A percentile compares a stretch with the other conserved stretches of the same genome.
Evolutionary conservation across 2,888 invertebrate genomes (phyloP).

Genomic region (Caenorhabditis sinica): DNA sequence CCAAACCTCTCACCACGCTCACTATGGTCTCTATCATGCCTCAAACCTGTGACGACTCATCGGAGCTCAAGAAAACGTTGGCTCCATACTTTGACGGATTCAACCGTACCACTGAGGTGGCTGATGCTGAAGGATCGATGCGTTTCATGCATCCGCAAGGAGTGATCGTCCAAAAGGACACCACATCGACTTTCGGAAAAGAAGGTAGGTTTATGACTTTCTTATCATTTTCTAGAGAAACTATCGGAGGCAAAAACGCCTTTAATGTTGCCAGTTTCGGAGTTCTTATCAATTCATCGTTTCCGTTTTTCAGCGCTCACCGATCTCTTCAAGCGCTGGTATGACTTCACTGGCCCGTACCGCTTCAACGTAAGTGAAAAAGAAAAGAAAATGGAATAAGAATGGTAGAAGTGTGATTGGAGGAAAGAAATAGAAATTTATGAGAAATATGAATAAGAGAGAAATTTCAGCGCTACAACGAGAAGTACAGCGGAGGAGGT

Average conservation of each 20-base stretch:
- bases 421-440: not conserved
- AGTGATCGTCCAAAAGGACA: slow-evolving; percentile 62
- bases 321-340: slow-evolving; percentile 61
- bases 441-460: not conserved
- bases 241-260: slow-evolving; percentile 26
- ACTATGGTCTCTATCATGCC: slow-evolving; percentile 37
- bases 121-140: slow-evolving; percentile 64
- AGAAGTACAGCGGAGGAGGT: slow-evolving; percentile 63
- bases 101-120: slow-evolving; percentile 56
- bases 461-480: slow-evolving; percentile 57
- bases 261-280: slow-evolving; percentile 12
- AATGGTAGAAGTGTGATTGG: not conserved
- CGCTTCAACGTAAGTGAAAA: slow-evolving; percentile 50
- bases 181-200: slow-evolving; percentile 57
- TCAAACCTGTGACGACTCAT: slow-evolving; percentile 21
- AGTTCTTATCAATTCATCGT: slow-evolving; percentile 22
- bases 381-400: not conserved
- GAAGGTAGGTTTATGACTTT: slow-evolving; percentile 45
- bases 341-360: slow-evolving; percentile 58
- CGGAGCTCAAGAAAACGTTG: slow-evolving; percentile 45
- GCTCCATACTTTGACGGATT: slow-evolving; percentile 59
- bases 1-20: not conserved
- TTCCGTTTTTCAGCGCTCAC: slow-evolving; percentile 57
- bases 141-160: slow-evolving; percentile 65
- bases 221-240: slow-evolving; percentile 25